phyloP scores from a whole-genome alignment of 2,113 vertebrate species.

The Pterocles gutturalis region DNA sequence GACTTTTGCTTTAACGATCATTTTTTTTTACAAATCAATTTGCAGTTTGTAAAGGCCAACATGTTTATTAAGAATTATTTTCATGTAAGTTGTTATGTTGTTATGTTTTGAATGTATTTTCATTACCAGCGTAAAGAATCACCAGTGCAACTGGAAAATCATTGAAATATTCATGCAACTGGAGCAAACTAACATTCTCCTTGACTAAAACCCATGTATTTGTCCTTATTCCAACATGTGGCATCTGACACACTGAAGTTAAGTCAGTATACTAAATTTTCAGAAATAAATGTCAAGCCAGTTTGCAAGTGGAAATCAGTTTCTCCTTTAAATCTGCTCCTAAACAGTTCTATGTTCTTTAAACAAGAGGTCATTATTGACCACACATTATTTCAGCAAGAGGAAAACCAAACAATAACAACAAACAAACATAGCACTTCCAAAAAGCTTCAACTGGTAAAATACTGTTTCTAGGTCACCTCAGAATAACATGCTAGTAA shows the following conservation, averaged over 20 bases:
- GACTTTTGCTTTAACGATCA: neutral
- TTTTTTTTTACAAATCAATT: neutral
- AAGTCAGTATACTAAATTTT: neutral
- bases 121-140: neutral
- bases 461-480: neutral
- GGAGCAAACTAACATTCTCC: neutral
- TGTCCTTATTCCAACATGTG: neutral
- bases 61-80: neutral
- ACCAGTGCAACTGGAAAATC: neutral
- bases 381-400: neutral
- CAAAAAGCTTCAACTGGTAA: neutral
- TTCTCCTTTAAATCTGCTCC: neutral
- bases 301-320: neutral
- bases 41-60: neutral
- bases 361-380: neutral
- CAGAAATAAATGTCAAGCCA: neutral
- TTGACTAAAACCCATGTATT: neutral
- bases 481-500: neutral
- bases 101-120: neutral
- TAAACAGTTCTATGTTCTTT: neutral
- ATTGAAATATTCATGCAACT: neutral
- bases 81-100: neutral
- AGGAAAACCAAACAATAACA: neutral
- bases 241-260: neutral
- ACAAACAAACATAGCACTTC: neutral